Percentiles rank a stretch among this genome's conserved stretches.
These are phyloP conservation scores for Aphidius ervi DNA, from an alignment of 1,140 invertebrate genomes.

Conservation along the genomic window DNA sequence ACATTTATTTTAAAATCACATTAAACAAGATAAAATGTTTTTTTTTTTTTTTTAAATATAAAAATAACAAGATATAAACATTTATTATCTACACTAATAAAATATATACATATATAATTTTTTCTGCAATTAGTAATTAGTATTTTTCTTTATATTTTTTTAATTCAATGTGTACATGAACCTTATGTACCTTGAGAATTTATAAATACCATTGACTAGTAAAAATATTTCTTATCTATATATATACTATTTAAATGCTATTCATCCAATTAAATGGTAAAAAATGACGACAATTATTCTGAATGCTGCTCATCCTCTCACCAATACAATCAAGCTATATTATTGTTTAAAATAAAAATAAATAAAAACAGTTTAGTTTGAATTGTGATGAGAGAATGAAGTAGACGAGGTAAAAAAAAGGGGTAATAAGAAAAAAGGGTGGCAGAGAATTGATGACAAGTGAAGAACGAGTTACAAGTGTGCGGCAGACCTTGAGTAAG, in stretches of 20 bases:
- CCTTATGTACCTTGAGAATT: background rate
- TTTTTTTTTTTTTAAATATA: no score
- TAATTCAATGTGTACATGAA: no score
- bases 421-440: background rate
- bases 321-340: background rate
- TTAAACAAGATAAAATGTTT: no score
- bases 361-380: no score
- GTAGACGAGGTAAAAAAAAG: background rate
- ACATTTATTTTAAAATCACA: no score
- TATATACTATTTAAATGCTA: background rate
- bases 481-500: constrained; percentile 18
- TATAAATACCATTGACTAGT: background rate
- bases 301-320: background rate
- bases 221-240: no score
- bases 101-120: no score
- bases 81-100: no score
- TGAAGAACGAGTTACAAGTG: constrained; percentile 15
- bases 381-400: no score
- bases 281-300: constrained; percentile 7
- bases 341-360: background rate
- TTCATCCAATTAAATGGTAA: constrained; percentile 1
- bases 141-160: no score
- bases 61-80: no score
- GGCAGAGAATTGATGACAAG: constrained; percentile 14
- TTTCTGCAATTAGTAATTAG: no score